These are phyloP conservation scores for Enchytraeus crypticus DNA, from an alignment of 2,888 invertebrate species.

Conservation along the genomic window DNA sequence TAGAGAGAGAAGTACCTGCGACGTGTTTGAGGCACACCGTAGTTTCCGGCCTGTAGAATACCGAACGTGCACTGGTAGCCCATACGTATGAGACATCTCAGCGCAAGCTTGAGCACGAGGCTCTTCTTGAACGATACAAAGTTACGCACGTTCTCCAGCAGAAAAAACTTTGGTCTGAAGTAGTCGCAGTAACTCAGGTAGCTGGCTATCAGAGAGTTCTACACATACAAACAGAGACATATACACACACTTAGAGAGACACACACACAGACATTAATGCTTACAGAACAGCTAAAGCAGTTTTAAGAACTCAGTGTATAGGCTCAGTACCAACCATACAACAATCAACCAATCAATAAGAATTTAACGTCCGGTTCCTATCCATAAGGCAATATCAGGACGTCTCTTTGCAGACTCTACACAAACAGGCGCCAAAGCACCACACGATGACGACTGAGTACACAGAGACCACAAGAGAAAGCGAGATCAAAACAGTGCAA, in stretches of 20 bases:
- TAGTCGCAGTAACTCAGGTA: conserved; percentile 76
- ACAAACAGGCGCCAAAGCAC: too few relatives aligned
- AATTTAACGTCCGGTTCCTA: too few relatives aligned
- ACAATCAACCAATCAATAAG: too few relatives aligned
- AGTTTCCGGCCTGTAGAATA: conserved; percentile 75
- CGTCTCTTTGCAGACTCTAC: too few relatives aligned
- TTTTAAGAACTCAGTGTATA: too few relatives aligned
- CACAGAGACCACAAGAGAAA: too few relatives aligned
- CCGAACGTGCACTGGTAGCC: conserved; percentile 81
- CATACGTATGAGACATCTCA: conserved; percentile 68
- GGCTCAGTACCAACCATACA: too few relatives aligned
- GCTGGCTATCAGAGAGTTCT: conserved; percentile 71
- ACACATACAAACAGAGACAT: too few relatives aligned
- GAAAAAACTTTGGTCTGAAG: conserved; percentile 71
- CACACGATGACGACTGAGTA: too few relatives aligned
- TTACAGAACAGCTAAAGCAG: neutral
- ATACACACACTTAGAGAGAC: neutral
- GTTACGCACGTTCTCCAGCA: conserved; percentile 76
- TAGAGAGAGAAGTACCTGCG: conserved; percentile 56
- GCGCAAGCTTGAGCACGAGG: conserved; percentile 70
- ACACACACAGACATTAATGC: neutral
- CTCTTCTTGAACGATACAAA: conserved; percentile 73
- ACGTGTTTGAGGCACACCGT: conserved; percentile 74
- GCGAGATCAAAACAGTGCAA: too few relatives aligned
- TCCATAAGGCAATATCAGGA: too few relatives aligned